Evolutionary conservation across 2,113 vertebrate genomes (phyloP), one percentile per base, ranked within the genome.

Genomic region (Semnornis frantzii): DNA sequence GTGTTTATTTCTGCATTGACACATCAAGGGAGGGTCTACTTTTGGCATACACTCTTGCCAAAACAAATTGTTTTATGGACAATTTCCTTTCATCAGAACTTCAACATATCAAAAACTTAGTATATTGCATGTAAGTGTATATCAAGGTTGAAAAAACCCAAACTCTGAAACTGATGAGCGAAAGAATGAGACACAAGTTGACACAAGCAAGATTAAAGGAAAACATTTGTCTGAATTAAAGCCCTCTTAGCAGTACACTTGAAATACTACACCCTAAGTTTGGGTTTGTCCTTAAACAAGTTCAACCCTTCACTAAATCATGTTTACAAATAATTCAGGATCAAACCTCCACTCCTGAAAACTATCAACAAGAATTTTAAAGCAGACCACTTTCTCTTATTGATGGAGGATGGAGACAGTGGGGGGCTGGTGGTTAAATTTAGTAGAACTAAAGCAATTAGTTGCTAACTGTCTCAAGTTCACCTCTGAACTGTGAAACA

Each of bases 1-100:
- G 66, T 98, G 95, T 98, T 97, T 98, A 97, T 96, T 97, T 97
- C 92, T 96, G 94, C 92, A 95, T 85, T 97, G 97, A 97, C 97
- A 98, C 97, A 97, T 97, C 96, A 97, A 97, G 95, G 95, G 84
- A 97, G 84, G 89, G 91, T 93, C 94, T 95, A 84, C 80, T 96
- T 94, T 92, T 97, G 96, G 97, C 97, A 95, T 15, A 52, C 62
- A 15, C 62, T 86, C 85, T 69, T 96, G 96, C 97, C 97, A 97
- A 97, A 97, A 96, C 95, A 96, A 96, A 97, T 95, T 96, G 95
- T 93, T 97, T 95, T 92, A 97, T 94, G 89, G 83, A 94, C 77
- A 85, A 94, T 93, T 96, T 95, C 91, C 96, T 98, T 98, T 98
- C 97, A 97, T 98, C 97, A 96, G 90, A 94, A 80, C 92, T 93